Percentiles rank a stretch among this genome's conserved stretches.
Conservation (phyloP, 2,888 invertebrate genomes). For the Dorcus hopei region DNA sequence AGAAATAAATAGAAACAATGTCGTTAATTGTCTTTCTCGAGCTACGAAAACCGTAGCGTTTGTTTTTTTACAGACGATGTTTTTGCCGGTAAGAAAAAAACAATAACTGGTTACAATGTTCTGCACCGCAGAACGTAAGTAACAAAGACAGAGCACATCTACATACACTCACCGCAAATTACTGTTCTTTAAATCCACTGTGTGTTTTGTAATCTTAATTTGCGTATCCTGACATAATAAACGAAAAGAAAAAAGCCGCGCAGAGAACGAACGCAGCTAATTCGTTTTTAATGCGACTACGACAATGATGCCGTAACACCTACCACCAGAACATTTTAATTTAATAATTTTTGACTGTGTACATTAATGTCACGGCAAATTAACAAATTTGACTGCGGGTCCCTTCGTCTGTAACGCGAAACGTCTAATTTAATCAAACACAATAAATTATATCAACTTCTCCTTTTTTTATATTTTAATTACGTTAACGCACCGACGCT, state of each 20-base stretch:
- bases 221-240: constrained; percentile 1
- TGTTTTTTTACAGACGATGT: no score
- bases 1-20: no score
- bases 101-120: no score
- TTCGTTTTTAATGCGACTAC: constrained; percentile 48
- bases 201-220: background rate
- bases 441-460: no score
- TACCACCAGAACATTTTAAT: constrained; percentile 49
- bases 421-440: background rate
- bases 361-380: constrained; percentile 17
- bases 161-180: no score
- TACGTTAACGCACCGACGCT: no score
- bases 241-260: background rate
- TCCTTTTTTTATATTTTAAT: no score
- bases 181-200: background rate
- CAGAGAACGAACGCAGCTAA: constrained; percentile 32
- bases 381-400: constrained; percentile 17
- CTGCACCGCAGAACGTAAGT: no score
- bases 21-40: no score
- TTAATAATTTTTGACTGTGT: constrained; percentile 43
- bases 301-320: constrained; percentile 51
- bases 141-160: no score
- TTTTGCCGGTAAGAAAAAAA: no score
- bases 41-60: no score
- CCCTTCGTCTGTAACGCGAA: constrained; percentile 10